phyloP scores from a whole-genome alignment of 2,113 vertebrate genomes.

The Callipepla californica region DNA sequence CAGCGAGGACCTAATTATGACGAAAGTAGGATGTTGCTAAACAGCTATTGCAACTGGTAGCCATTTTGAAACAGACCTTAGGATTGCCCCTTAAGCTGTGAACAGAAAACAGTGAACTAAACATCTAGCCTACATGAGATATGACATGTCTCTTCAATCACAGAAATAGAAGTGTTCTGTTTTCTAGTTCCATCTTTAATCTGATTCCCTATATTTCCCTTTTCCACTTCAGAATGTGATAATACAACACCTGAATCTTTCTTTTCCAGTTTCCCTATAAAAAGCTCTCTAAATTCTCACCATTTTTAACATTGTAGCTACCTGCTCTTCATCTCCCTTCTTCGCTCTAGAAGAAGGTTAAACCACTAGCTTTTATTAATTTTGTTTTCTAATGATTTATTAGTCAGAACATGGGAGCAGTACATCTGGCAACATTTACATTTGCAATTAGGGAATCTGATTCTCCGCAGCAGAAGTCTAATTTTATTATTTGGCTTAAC shows the following conservation, averaged over 20 bases:
- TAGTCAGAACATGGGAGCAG: constrained; percentile 72
- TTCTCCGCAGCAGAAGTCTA: constrained; percentile 36
- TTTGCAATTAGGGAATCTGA: constrained; percentile 67
- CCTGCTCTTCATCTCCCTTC: background rate
- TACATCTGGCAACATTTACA: constrained; percentile 77
- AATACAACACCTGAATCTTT: background rate
- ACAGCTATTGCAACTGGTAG: background rate
- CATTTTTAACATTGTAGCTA: background rate
- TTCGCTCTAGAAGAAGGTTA: constrained; percentile 23
- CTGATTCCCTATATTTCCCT: background rate
- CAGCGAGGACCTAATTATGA: background rate
- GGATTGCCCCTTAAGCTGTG: background rate
- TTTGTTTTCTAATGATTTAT: constrained; percentile 77
- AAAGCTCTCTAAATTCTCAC: background rate
- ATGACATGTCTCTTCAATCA: background rate
- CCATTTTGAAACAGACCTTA: background rate
- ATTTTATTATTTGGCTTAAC: constrained; percentile 66
- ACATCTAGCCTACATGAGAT: background rate
- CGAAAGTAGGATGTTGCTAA: background rate
- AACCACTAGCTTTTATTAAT: constrained; percentile 64
- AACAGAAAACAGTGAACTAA: background rate
- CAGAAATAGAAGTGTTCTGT: background rate
- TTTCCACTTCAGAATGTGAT: background rate
- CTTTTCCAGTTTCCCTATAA: background rate
- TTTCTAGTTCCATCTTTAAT: background rate